Evolutionary conservation across 2,113 vertebrate species (phyloP).

Genomic region (Pteropus alecto): DNA sequence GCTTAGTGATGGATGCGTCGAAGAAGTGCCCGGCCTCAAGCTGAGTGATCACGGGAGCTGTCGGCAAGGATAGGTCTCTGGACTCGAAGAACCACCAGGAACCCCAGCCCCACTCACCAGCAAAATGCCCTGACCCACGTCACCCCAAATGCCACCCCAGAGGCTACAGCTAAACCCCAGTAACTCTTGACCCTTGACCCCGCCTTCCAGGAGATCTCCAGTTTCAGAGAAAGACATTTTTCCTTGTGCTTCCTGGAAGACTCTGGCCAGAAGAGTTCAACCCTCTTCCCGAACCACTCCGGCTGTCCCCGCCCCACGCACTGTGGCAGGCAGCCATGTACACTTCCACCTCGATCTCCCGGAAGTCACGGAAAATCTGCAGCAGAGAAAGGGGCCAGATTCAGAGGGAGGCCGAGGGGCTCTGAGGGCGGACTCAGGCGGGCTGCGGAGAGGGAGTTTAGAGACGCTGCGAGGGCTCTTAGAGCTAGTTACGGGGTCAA

Average conservation of each 20-base stretch:
- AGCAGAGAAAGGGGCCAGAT: slow-evolving; percentile 49
- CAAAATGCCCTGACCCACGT: background rate
- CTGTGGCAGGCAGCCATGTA: slow-evolving; percentile 79
- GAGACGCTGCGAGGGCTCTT: background rate
- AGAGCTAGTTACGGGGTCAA: background rate
- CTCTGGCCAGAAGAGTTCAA: background rate
- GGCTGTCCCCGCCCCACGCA: slow-evolving; percentile 61
- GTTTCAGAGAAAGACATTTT: background rate
- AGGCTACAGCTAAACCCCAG: background rate
- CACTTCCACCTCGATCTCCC: slow-evolving; percentile 88
- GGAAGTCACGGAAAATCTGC: slow-evolving; percentile 92
- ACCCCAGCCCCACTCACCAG: background rate
- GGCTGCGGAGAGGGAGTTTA: background rate
- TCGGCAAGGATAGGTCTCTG: background rate
- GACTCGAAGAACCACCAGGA: background rate
- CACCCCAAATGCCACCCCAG: fast-evolving
- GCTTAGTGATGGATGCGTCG: slow-evolving; percentile 87
- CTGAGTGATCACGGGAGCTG: slow-evolving; percentile 84
- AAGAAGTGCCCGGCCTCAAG: slow-evolving; percentile 91
- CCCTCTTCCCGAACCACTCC: background rate
- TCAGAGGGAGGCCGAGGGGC: background rate
- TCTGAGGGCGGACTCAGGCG: background rate
- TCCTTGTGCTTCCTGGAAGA: background rate
- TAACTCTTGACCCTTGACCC: background rate
- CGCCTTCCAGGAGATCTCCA: background rate